Conservation (phyloP, 2,797 vertebrate genomes). For the Alauda arvensis region DNA sequence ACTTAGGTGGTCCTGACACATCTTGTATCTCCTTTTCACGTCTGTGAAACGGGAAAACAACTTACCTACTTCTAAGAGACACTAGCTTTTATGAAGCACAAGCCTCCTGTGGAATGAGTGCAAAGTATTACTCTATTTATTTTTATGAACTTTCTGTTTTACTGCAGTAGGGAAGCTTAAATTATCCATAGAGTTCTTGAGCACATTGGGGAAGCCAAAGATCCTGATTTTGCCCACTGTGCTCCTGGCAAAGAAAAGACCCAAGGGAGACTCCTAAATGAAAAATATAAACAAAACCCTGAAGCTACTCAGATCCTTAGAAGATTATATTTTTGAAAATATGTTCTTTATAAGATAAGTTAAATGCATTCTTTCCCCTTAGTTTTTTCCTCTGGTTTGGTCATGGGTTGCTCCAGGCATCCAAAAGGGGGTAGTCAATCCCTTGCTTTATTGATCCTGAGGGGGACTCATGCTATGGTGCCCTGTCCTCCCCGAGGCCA, state of each 20-base stretch:
- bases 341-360: slow-evolving; percentile 61
- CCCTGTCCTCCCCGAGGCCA: slow-evolving; percentile 23
- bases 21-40: neutral
- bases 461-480: slow-evolving; percentile 44
- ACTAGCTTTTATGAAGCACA: slow-evolving; percentile 20
- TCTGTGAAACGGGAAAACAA: slow-evolving; percentile 6
- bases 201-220: slow-evolving; percentile 44
- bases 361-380: slow-evolving; percentile 51
- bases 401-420: slow-evolving; percentile 48
- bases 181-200: slow-evolving; percentile 58
- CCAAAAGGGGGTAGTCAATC: slow-evolving; percentile 30
- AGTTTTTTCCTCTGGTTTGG: slow-evolving; percentile 33
- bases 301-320: slow-evolving; percentile 59
- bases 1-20: neutral
- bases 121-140: slow-evolving; percentile 55
- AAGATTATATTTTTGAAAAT: slow-evolving; percentile 62
- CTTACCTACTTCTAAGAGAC: neutral
- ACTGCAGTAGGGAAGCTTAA: slow-evolving; percentile 52
- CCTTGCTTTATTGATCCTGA: slow-evolving; percentile 53
- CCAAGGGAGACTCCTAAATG: slow-evolving; percentile 61
- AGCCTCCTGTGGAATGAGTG: slow-evolving; percentile 44
- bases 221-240: slow-evolving; percentile 55
- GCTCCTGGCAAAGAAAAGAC: slow-evolving; percentile 62
- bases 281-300: slow-evolving; percentile 70
- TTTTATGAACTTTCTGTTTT: slow-evolving; percentile 51